Conservation (phyloP, 2,113 vertebrate genomes). For the Andinoacara biseriatus region DNA sequence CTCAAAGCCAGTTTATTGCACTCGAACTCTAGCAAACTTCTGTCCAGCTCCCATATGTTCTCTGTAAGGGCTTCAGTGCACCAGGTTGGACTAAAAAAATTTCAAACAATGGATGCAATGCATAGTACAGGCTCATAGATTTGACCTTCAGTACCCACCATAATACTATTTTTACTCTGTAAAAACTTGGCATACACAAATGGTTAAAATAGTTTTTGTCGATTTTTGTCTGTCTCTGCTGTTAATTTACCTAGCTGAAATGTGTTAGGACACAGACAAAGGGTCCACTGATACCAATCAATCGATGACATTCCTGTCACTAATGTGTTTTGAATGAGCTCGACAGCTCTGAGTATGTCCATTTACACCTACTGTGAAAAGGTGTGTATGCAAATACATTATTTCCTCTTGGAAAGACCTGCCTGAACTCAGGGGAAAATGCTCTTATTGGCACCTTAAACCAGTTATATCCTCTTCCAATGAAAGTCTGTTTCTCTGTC, state of each 20-base stretch:
- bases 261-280: neutral
- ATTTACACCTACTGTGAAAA: neutral
- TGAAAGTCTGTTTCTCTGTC: slow-evolving; percentile 4
- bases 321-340: neutral
- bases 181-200: neutral
- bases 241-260: neutral
- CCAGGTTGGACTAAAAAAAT: neutral
- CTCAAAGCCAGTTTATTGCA: neutral
- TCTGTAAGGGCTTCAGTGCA: neutral
- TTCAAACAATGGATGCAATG: neutral
- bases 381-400: neutral
- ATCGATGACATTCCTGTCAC: neutral
- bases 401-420: too few species aligned
- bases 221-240: neutral
- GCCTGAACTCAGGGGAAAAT: too few species aligned
- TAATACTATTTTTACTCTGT: neutral
- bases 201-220: neutral
- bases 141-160: neutral
- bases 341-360: neutral
- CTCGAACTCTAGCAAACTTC: neutral
- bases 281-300: neutral
- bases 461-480: too few species aligned
- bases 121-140: neutral
- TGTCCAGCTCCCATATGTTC: neutral
- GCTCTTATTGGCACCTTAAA: neutral